Evolutionary conservation across 2,113 vertebrate species (phyloP), one percentile per base, ranked within the genome.

Genomic region (Austrofundulus limnaeus): DNA sequence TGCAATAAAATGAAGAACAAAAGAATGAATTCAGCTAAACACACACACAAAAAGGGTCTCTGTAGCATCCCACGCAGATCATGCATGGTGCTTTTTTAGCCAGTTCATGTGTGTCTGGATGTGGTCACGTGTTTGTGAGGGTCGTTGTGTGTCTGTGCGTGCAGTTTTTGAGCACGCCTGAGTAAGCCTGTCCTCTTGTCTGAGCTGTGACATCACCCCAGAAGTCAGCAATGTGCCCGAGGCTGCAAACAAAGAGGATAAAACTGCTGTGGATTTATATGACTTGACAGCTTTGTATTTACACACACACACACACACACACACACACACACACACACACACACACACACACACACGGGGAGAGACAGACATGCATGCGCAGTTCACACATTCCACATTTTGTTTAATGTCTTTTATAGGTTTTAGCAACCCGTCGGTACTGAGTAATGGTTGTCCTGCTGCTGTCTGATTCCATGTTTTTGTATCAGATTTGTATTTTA

Each of bases 281-380:
- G 87, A 88, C 84, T 85, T 88, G 90, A 89, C 87, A 90, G 87
- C 81, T 84, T 84, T 67, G 78, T 82, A 82, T 60, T 68, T 66
- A 17, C 13, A 19, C 61, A 38, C 68, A 70, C 73, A 66, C 69
- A 53, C 49, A 58, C 50, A 61, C 41, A 46, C n/a, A n/a, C n/a
- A 17, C 13, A 19, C 61, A 38, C 68, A 70, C 73, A 66, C 69
- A 53, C 49, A 58, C 50, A 61, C 41, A 46, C n/a, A 17, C 13
- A 19, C 61, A 38, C 68, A 70, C 73, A 66, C 69, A 53, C 49
- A 58, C 50, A 61, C 41, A 46, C n/a, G n/a, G n/a, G n/a, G 15
- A 41, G 13, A n/a, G 5, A 43, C 42, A 43, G 5, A 47, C 51
- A 49, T n/a, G 11, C 47, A 47, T 46, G 31, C 49, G 2, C 15